Evolutionary conservation across 2,113 vertebrate species (phyloP), one percentile per base, ranked within the genome.

Genomic region (Eleginops maclovinus): DNA sequence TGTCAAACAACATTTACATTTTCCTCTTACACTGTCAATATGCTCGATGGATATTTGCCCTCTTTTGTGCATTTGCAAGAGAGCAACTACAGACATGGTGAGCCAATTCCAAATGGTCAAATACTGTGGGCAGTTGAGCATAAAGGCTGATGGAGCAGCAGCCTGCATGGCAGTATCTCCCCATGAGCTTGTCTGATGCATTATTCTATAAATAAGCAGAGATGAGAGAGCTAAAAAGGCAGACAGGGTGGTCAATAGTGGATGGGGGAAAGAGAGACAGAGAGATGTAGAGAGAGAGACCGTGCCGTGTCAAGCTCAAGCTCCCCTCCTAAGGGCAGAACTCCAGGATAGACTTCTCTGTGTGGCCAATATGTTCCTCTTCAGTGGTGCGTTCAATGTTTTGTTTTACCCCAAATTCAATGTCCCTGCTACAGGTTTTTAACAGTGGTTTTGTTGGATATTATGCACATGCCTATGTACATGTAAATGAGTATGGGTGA

Each of bases 131-230:
- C 58, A 61, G 75, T 77, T 49, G 73, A 69, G 64, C 40, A 55
- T 41, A 60, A 65, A 84, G 82, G 82, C 77, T 78, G 83, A 84
- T 79, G 84, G 89, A 87, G 85, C 81, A 40, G 85, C 81, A 87
- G 78, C 67, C 83, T 68, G 70, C 68, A 55, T 87, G 89, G 83
- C 84, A 85, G 61, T 51, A 50, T 75, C 81, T 80, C 72, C 77
- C 88, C 7, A 24, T 31, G 14, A 89, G 84, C 84, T 74, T 8
- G 54, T 79, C 84, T 84, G 90, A 89, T 90, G 82, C 85, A 84
- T 91, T 90, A 83, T 87, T 87, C 91, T 92, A 91, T 88, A 92
- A 93, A 95, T 94, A 93, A 88, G 84, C 75, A 83, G 83, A 77
- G 83, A 92, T 86, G 83, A 90, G 78, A 85, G 87, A 82, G 84